These are phyloP conservation scores for Turritopsis rubra DNA, from an alignment of 30 jellyfish, hydroid and myxozoan genomes.

Conservation along the genomic window DNA sequence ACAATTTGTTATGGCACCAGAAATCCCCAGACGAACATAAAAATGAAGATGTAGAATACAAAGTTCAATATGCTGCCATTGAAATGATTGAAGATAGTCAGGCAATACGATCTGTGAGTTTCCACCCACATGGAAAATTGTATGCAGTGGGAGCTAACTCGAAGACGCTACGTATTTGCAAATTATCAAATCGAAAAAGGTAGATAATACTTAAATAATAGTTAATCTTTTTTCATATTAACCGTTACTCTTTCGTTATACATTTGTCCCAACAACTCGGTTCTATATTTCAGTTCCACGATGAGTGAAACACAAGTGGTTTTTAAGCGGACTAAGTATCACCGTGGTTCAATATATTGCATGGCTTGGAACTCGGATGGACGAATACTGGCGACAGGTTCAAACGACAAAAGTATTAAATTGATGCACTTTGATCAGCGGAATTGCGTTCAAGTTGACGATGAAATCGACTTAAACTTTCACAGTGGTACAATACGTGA, in stretches of 20 bases:
- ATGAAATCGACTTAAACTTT: slow-evolving; percentile 64
- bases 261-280: not conserved
- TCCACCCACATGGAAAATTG: slow-evolving; percentile 77
- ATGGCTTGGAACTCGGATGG: slow-evolving; percentile 97
- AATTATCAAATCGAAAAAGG: not conserved
- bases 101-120: slow-evolving; percentile 81
- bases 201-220: not conserved
- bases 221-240: not conserved
- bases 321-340: slow-evolving; percentile 78
- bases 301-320: slow-evolving; percentile 37
- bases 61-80: slow-evolving; percentile 51
- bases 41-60: not conserved
- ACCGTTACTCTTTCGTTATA: not conserved
- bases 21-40: not conserved
- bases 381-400: slow-evolving; percentile 89
- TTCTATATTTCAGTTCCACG: not conserved
- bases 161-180: slow-evolving; percentile 65
- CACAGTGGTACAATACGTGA: slow-evolving; percentile 97
- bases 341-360: slow-evolving; percentile 97
- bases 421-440: slow-evolving; percentile 68
- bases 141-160: slow-evolving; percentile 86
- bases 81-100: slow-evolving; percentile 70
- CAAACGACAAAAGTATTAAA: slow-evolving; percentile 85
- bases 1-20: not conserved
- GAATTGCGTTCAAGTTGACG: slow-evolving; percentile 55